A percentile compares a stretch with the other conserved stretches of the same genome.
Evolutionary conservation across 2,113 vertebrate genomes (phyloP).

Genomic region (Marmota flaviventris): DNA sequence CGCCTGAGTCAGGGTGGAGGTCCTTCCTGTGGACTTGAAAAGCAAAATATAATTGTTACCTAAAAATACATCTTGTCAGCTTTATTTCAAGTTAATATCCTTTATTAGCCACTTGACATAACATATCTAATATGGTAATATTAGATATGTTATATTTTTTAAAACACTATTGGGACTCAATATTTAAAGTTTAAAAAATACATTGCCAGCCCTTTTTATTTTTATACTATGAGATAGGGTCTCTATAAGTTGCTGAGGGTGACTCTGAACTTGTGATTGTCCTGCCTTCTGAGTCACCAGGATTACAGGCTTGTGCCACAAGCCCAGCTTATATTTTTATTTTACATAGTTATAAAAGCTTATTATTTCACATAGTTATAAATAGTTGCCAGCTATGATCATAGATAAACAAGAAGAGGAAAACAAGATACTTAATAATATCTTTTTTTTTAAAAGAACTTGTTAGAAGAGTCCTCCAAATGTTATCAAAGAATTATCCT

Average conservation of each 20-base stretch:
- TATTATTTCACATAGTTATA: constrained; percentile 11
- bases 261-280: too few species aligned
- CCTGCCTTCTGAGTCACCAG: too few species aligned
- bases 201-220: too few species aligned
- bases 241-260: too few species aligned
- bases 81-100: constrained; percentile 31
- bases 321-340: neutral
- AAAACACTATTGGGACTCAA: neutral
- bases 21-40: constrained; percentile 22
- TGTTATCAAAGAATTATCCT: neutral
- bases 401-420: neutral
- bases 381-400: constrained; percentile 21
- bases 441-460: neutral
- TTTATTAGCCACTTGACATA: neutral
- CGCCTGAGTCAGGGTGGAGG: neutral
- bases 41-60: neutral
- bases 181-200: neutral
- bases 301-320: too few species aligned
- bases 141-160: neutral
- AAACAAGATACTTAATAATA: neutral
- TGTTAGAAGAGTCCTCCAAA: neutral
- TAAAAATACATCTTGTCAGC: neutral
- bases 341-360: neutral
- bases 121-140: neutral
- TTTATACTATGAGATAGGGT: too few species aligned